Conservation (phyloP, 2,888 invertebrate genomes). For the Coleophora flavipennella region DNA sequence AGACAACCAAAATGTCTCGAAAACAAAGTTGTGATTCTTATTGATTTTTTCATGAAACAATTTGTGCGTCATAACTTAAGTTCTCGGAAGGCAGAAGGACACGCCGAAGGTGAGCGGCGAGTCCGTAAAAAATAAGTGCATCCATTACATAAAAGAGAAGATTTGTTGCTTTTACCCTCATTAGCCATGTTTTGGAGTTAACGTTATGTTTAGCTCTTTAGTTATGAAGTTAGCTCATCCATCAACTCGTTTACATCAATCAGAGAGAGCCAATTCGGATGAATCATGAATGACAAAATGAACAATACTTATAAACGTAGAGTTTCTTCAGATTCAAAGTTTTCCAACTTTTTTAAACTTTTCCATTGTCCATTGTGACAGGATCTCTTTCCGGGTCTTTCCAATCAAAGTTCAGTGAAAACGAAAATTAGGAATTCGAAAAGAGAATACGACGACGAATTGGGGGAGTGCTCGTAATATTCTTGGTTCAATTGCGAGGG, state of each 20-base stretch:
- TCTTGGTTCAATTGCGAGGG: slow-evolving; percentile 40
- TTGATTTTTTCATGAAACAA: slow-evolving; percentile 23
- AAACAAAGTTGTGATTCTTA: slow-evolving; percentile 51
- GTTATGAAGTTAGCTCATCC: too few relatives aligned
- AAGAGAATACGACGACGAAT: slow-evolving; percentile 9
- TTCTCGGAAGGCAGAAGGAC: slow-evolving; percentile 59
- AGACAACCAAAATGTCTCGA: slow-evolving; percentile 24
- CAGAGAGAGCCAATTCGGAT: too few relatives aligned
- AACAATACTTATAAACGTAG: too few relatives aligned
- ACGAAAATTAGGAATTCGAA: slow-evolving; percentile 19
- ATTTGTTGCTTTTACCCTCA: slow-evolving; percentile 40
- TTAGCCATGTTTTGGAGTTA: slow-evolving; percentile 29
- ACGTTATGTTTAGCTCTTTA: too few relatives aligned
- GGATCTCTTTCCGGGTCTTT: too few relatives aligned
- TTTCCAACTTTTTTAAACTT: too few relatives aligned
- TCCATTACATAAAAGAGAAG: slow-evolving; percentile 31
- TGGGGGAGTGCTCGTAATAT: slow-evolving; percentile 35
- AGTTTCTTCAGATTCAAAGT: too few relatives aligned
- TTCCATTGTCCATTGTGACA: too few relatives aligned
- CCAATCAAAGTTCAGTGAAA: too few relatives aligned
- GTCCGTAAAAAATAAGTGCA: slow-evolving; percentile 39
- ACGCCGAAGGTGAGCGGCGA: slow-evolving; percentile 34
- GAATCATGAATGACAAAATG: too few relatives aligned
- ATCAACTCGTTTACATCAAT: too few relatives aligned
- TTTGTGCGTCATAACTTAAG: slow-evolving; percentile 41